These are phyloP conservation scores for Anarrhichthys ocellatus DNA, from an alignment of 2,113 vertebrate species.

Conservation along the genomic window DNA sequence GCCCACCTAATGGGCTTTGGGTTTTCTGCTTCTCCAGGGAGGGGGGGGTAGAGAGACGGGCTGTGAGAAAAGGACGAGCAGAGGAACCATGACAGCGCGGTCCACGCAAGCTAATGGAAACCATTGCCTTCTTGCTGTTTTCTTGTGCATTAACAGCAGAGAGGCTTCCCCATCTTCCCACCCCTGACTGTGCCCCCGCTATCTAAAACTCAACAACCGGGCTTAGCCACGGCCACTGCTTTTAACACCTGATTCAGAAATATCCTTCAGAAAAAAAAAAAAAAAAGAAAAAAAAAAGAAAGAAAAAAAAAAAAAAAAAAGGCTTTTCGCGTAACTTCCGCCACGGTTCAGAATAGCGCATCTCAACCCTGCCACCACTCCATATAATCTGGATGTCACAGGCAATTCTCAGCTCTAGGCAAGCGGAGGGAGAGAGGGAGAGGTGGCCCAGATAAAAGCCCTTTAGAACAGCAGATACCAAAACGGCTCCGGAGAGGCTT, in stretches of 20 bases:
- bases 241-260: constrained; percentile 68
- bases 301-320: constrained; percentile 42
- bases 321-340: constrained; percentile 36
- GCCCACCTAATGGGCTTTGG: constrained; percentile 62
- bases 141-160: constrained; percentile 41
- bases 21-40: constrained; percentile 44
- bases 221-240: constrained; percentile 31
- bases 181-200: constrained; percentile 9
- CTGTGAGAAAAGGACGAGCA: background rate
- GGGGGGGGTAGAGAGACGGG: background rate
- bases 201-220: constrained; percentile 16
- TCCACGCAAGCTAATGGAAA: constrained; percentile 58
- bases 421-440: constrained; percentile 20
- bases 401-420: constrained; percentile 53
- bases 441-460: constrained; percentile 58
- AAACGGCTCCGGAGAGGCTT: constrained; percentile 47
- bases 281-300: too few relatives aligned
- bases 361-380: constrained; percentile 25
- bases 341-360: constrained; percentile 20
- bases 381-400: constrained; percentile 58
- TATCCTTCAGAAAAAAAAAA: constrained; percentile 47
- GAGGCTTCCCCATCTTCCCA: constrained; percentile 6
- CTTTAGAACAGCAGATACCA: constrained; percentile 47
- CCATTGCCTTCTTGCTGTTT: constrained; percentile 42
- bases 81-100: constrained; percentile 40